Percentiles rank a stretch among this genome's conserved stretches.
Conservation (phyloP, 2,888 invertebrate species). For the Miltochrista miniata region DNA sequence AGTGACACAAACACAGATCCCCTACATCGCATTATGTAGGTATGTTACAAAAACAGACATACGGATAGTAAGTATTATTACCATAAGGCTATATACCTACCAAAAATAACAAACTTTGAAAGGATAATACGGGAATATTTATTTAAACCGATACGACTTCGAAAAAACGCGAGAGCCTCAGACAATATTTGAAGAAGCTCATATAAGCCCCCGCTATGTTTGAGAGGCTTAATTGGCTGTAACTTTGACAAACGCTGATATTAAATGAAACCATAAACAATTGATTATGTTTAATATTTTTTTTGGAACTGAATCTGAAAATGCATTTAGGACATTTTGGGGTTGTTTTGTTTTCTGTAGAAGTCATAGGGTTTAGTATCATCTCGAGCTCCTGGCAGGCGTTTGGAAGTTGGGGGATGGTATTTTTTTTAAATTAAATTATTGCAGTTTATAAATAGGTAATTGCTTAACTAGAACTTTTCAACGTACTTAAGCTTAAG, state of each 20-base stretch:
- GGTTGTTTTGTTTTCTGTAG: too few species aligned
- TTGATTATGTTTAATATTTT: neutral
- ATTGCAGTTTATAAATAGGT: too few species aligned
- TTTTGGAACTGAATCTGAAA: neutral
- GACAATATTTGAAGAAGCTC: slow-evolving; percentile 4
- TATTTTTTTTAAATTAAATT: too few species aligned
- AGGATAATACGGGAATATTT: neutral
- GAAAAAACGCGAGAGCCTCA: neutral
- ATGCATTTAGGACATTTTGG: neutral
- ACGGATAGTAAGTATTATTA: too few species aligned
- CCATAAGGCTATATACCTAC: neutral
- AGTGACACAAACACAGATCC: too few species aligned
- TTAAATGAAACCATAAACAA: slow-evolving; percentile 1
- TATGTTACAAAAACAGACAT: too few species aligned
- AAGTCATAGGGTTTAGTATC: too few species aligned
- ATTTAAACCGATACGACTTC: neutral
- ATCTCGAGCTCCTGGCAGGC: too few species aligned
- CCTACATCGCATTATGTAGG: too few species aligned
- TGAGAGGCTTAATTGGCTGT: neutral
- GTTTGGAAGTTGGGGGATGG: too few species aligned
- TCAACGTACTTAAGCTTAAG: too few species aligned
- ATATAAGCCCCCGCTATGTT: neutral
- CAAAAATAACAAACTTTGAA: neutral
- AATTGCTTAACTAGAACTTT: too few species aligned
- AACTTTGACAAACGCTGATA: slow-evolving; percentile 1